Conservation (phyloP, 2,888 invertebrate species). For the Ochropleura plecta region DNA sequence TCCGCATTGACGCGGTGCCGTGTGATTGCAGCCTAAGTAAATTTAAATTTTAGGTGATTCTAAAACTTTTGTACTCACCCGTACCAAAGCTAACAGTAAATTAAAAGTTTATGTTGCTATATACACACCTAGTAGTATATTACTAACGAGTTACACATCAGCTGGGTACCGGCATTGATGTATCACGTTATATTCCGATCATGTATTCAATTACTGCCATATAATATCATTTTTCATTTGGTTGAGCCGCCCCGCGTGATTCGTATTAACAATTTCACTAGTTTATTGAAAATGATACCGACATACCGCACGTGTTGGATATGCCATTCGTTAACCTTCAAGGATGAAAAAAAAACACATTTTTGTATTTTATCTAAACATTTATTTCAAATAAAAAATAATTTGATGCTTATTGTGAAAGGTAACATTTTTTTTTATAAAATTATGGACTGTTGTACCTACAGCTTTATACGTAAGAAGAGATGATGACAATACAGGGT, state of each 20-base stretch:
- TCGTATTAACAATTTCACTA: conserved; percentile 66
- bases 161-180: conserved; percentile 8
- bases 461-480: neutral
- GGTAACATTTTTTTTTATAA: neutral
- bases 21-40: too few relatives aligned
- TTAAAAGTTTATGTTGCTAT: conserved; percentile 38
- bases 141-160: conserved; percentile 27
- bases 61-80: too few relatives aligned
- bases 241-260: conserved; percentile 58
- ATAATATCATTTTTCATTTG: conserved; percentile 70
- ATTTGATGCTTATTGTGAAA: neutral
- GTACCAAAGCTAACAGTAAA: conserved; percentile 13
- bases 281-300: conserved; percentile 49
- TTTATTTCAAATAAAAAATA: conserved; percentile 16
- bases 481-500: neutral
- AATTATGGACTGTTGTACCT: neutral
- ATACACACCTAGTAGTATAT: conserved; percentile 8
- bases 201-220: conserved; percentile 75
- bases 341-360: neutral
- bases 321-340: conserved; percentile 25
- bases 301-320: conserved; percentile 39
- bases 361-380: neutral
- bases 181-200: conserved; percentile 67
- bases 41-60: too few relatives aligned
- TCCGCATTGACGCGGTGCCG: too few relatives aligned